phyloP scores from a whole-genome alignment of 2,797 vertebrate species.

The Saxicola maurus region DNA sequence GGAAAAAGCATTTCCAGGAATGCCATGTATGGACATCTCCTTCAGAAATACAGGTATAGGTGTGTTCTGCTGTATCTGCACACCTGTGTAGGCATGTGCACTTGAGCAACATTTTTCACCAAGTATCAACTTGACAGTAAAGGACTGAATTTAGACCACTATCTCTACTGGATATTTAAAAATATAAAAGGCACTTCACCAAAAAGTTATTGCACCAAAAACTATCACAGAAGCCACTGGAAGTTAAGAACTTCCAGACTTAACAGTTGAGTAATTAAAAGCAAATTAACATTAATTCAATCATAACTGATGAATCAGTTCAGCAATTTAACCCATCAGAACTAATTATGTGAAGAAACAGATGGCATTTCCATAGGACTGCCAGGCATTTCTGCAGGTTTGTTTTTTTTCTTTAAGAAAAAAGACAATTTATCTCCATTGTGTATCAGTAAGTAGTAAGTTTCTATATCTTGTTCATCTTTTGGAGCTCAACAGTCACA shows the following conservation, averaged over 20 bases:
- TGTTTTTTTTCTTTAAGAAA: neutral
- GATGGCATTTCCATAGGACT: neutral
- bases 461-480: neutral
- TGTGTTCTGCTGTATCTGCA: neutral
- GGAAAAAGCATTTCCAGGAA: neutral
- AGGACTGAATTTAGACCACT: neutral
- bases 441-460: neutral
- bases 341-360: neutral
- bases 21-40: neutral
- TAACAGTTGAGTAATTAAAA: neutral
- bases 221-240: neutral
- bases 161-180: neutral
- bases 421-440: neutral
- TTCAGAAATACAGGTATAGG: neutral
- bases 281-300: neutral
- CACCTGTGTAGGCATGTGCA: neutral
- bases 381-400: neutral
- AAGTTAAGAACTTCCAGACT: neutral
- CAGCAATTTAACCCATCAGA: neutral
- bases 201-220: neutral
- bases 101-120: neutral
- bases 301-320: neutral
- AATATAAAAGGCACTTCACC: neutral
- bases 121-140: neutral
- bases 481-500: neutral